Base-by-base conservation (phyloP, 2,113 vertebrate genomes). In the Sinocyclocheilus rhinocerous region DNA sequence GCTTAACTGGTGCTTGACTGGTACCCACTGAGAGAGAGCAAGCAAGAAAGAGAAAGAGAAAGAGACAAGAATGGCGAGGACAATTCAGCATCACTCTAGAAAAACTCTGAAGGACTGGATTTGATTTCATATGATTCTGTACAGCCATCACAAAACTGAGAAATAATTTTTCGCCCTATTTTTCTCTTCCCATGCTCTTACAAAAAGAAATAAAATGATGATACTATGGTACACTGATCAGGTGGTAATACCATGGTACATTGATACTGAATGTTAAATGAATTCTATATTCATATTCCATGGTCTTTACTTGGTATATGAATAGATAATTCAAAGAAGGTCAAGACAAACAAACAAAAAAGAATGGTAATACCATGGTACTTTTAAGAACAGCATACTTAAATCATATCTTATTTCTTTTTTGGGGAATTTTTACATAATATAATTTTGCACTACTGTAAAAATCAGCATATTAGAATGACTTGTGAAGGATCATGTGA, bases 1-100 rank as follows among this genome's bases (percentile, higher is more conserved):
- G 81, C 48, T 83, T 83, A 50, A 83, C 63, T 36, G 67, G 65
- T 72, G 85, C 85, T 86, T 81, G 78, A 81, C 67, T 81, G 67
- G 77, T 72, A 42, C 77, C 63, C 36, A 86, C 36, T 42, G 67
- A 22, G 70, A 63, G 22, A 24, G 70, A 67, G 55, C 26, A 6
- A 48, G 55, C 26, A 6, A 48, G 72, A 16, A 13, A 42, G 33
- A 48, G 29, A 57, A 48, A 9, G 42, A 9, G 42, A 57, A 72
- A 70, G 61, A 50, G 72, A 50, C 13, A 84, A 12, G 57, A 87
- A 39, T 10, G 29, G 6, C 3, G 6, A 76, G 39, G 42, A 55
- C 15, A 26, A 76, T 75, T 42, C 22, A 13, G 69, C 33, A 42
- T 72, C 42, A 70, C 22, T 42, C 10, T 57, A 63, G 48, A 4